A percentile compares a stretch with the other conserved stretches of the same genome.
phyloP scores from a whole-genome alignment of 2,797 vertebrate genomes.

The Cottoperca gobio region DNA sequence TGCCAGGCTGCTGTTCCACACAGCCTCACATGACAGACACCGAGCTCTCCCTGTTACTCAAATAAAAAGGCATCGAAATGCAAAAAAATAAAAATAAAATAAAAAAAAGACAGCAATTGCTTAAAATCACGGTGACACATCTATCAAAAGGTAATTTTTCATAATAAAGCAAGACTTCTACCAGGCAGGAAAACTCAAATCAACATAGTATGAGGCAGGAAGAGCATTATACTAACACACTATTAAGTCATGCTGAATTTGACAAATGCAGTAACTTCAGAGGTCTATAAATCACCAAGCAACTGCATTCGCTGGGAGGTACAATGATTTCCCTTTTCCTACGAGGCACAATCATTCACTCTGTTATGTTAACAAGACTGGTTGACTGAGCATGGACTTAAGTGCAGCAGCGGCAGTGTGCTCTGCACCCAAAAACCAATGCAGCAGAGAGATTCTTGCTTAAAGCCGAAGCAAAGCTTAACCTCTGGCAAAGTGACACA shows the following conservation, averaged over 20 bases:
- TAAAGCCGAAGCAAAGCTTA: constrained; percentile 59
- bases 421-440: constrained; percentile 35
- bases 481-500: constrained; percentile 71
- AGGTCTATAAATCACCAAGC: constrained; percentile 72
- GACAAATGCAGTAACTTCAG: constrained; percentile 69
- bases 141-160: constrained; percentile 53
- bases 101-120: constrained; percentile 18
- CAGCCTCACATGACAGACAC: constrained; percentile 56
- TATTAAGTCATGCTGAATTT: constrained; percentile 69
- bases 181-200: constrained; percentile 45
- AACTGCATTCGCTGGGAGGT: constrained; percentile 64
- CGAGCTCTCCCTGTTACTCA: constrained; percentile 38
- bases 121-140: constrained; percentile 37
- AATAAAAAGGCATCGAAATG: constrained; percentile 50
- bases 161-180: constrained; percentile 49
- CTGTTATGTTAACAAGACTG: constrained; percentile 74
- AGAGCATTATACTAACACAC: constrained; percentile 42
- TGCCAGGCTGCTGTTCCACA: constrained; percentile 60
- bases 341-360: constrained; percentile 70
- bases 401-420: constrained; percentile 57
- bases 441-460: constrained; percentile 50
- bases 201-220: constrained; percentile 53
- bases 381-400: constrained; percentile 70
- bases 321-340: constrained; percentile 66
- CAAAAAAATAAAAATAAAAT: constrained; percentile 36